Evolutionary conservation across 2,113 vertebrate species (phyloP).

Genomic region (Arothron firmamentum): DNA sequence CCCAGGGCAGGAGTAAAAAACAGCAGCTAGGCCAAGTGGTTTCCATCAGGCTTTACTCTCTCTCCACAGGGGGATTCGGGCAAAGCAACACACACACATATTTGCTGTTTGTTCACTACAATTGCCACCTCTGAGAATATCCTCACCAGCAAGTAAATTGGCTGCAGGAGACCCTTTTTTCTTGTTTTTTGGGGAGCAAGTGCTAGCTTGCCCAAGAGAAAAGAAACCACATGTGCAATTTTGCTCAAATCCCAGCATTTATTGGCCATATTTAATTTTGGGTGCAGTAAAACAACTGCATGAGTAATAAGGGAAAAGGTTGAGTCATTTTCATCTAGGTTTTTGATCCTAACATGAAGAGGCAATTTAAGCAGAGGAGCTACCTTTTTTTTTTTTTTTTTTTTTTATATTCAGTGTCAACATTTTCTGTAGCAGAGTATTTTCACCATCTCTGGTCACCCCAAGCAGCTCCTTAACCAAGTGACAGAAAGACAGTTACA

Average conservation of each 20-base stretch:
- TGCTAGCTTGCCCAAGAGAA: slow-evolving; percentile 51
- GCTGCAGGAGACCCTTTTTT: slow-evolving; percentile 52
- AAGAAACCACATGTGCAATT: slow-evolving; percentile 62
- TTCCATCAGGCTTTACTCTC: slow-evolving; percentile 64
- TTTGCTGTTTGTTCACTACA: slow-evolving; percentile 47
- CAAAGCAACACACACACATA: slow-evolving; percentile 44
- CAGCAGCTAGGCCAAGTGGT: slow-evolving; percentile 53
- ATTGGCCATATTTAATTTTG: slow-evolving; percentile 52
- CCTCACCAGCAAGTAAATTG: slow-evolving; percentile 61
- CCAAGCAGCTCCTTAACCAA: slow-evolving; percentile 33
- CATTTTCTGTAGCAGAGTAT: slow-evolving; percentile 13
- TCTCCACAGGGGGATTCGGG: slow-evolving; percentile 49
- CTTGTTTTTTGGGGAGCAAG: slow-evolving; percentile 24
- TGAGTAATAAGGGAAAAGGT: slow-evolving; percentile 1
- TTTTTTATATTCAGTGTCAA: slow-evolving; percentile 28
- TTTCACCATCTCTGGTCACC: slow-evolving; percentile 23
- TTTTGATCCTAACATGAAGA: slow-evolving; percentile 36
- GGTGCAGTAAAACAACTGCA: slow-evolving; percentile 20
- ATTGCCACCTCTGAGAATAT: slow-evolving; percentile 63
- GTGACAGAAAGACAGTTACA: slow-evolving; percentile 38
- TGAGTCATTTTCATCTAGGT: slow-evolving; percentile 38
- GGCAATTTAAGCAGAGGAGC: slow-evolving; percentile 39
- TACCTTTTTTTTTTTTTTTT: slow-evolving; percentile 22
- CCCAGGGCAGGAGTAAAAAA: slow-evolving; percentile 46
- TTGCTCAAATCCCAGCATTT: slow-evolving; percentile 58